These are phyloP conservation scores for Drosophila siamana DNA, from an alignment of 2,888 invertebrate genomes.

Conservation along the genomic window DNA sequence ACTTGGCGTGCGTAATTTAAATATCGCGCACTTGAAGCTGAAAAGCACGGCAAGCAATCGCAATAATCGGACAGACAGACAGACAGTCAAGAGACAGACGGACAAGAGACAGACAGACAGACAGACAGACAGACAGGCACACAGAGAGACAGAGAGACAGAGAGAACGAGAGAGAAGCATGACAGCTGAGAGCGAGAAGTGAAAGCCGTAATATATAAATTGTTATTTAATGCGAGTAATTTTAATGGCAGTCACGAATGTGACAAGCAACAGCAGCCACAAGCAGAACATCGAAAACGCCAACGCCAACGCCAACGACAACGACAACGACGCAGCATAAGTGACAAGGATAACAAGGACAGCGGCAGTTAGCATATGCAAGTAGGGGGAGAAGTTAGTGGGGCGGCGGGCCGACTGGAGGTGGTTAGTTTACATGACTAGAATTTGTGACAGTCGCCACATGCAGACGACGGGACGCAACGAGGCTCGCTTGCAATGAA, in stretches of 20 bases:
- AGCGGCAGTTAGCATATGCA: neutral
- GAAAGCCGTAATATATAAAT: slow-evolving; percentile 32
- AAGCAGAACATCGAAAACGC: neutral
- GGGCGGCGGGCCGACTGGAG: too few species aligned
- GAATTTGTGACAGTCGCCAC: neutral
- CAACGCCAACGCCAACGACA: neutral
- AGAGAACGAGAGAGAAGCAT: neutral
- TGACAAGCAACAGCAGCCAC: slow-evolving; percentile 21
- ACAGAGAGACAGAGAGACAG: neutral
- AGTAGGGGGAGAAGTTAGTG: neutral
- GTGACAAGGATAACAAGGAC: slow-evolving; percentile 7
- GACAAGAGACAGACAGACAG: neutral
- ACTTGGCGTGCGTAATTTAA: slow-evolving; percentile 45
- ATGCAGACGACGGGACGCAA: neutral
- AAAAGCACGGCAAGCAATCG: slow-evolving; percentile 8
- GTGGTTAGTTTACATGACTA: neutral
- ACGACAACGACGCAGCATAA: neutral
- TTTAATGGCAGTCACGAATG: slow-evolving; percentile 46
- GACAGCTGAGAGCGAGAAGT: slow-evolving; percentile 15
- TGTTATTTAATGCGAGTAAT: slow-evolving; percentile 64
- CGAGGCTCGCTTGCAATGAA: neutral
- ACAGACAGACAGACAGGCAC: neutral
- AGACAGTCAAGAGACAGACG: neutral
- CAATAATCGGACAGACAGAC: neutral
- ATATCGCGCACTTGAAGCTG: slow-evolving; percentile 16